Evolutionary conservation across 2,888 invertebrate species (phyloP), one percentile per base, ranked within the genome.

Genomic region (Synanthedon tipuliformis): DNA sequence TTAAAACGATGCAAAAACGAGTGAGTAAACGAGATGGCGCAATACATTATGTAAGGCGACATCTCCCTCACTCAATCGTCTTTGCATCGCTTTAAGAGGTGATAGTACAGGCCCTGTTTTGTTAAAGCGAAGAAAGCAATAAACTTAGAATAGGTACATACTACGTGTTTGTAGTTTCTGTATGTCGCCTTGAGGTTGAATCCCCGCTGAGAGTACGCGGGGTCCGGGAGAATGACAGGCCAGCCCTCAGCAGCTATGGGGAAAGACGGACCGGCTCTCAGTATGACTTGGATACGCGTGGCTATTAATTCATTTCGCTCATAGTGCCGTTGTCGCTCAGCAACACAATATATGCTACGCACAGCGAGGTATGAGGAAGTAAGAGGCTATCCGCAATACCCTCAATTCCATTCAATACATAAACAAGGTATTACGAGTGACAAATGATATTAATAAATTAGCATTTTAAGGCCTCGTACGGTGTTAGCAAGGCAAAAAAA

Each of bases 171-270:
- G 73, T 71, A 54, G 72, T 49, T 49, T 16, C 18, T 23, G 45
- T 18, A 16, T 23, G 49, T 49, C 12, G 49, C 16, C 5, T 13
- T 15, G 49, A 23, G 13, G 49, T n/a, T 45, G 45, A 63, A 60
- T 64, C 75, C 79, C 77, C 80, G 77, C 75, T 59, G 71, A 62
- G 60, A 55, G 54, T 61, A 57, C 66, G 75, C 76, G 75, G 76
- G 75, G 74, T 68, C 77, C 77, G 61, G 78, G 77, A 55, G 79
- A 75, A 60, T 75, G 79, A 77, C 81, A 73, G 80, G 78, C 84
- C 83, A 78, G 79, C 65, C 75, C 78, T 75, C 76, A 69, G 70
- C 63, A 69, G 75, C 84, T 86, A 82, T 23, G 66, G 81, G 83
- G 70, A 49, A 27, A 81, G 73, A 82, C 64, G 61, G 60, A 55